Conservation (phyloP, 2,888 invertebrate species). For the Trissonchulus latispiculum region DNA sequence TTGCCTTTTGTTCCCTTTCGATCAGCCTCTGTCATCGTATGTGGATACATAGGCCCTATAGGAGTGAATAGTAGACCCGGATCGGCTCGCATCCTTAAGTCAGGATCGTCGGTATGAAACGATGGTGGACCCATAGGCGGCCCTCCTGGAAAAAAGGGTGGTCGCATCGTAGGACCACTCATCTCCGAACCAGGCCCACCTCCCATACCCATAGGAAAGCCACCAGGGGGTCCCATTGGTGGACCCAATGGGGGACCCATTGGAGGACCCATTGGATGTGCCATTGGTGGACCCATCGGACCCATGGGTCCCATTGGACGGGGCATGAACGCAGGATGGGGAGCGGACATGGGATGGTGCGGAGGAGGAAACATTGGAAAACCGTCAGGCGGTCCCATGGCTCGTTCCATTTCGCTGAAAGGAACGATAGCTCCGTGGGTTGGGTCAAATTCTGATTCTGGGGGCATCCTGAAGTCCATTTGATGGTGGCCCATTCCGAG, state of each 20-base stretch:
- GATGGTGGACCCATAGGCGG: not conserved
- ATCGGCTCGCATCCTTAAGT: not conserved
- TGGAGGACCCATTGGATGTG: not conserved
- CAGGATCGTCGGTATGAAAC: not conserved
- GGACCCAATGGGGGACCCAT: not conserved
- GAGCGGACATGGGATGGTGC: not conserved
- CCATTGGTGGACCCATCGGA: not conserved
- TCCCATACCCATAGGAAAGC: slow-evolving; percentile 5
- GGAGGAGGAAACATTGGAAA: not conserved
- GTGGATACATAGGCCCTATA: not conserved
- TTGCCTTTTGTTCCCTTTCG: not conserved
- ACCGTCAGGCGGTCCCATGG: not conserved
- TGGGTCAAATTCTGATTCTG: not conserved
- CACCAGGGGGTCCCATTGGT: not conserved
- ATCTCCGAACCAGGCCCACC: not conserved
- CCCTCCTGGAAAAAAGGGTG: not conserved
- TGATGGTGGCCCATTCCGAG: not conserved
- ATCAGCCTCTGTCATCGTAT: not conserved
- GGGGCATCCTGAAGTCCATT: not conserved
- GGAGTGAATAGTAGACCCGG: not conserved
- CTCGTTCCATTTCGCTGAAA: not conserved
- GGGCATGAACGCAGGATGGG: not conserved
- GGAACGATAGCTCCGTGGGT: not conserved
- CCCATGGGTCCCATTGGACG: slow-evolving; percentile 1
- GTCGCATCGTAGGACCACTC: too few species aligned